Base-by-base conservation (phyloP, 1,140 invertebrate species). In the Rhizoglyphus robini region DNA sequence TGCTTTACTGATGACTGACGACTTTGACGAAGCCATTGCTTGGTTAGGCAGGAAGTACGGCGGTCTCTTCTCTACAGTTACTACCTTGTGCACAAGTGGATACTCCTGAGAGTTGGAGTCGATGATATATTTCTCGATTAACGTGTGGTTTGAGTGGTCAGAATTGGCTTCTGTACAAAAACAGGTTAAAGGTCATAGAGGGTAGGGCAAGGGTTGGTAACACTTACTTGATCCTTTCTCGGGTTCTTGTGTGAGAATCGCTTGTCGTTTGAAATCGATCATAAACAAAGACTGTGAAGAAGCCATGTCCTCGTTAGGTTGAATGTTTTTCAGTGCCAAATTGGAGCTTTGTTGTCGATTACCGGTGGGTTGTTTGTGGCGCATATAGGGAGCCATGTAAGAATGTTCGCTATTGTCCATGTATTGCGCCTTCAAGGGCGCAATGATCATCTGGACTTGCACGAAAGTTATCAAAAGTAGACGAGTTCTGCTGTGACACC, bases 121-220 rank as follows among this genome's bases (percentile, higher is more conserved):
- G 51, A 54, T 54, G 23, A 54, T 54, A 32, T 54, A 54, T 23
- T 54, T 54, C 23, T 54, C 51, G 23, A 54, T 54, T 15, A 54
- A 25, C 23, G 51, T 8, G 20, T 54, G 51, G 31, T 54, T 46
- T 41, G 36, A 8, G 8, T 41, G 36, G 36, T 41, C 36, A 32
- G 8, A 5, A 32, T 25, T 8, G 23, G 8, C 23, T 20, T 54
- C 51, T 54, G 23, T 8, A 27, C 23, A 54, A 54, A 54, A 8
- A 23, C 8, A 32, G 8, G 51, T 8, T 25, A 54, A 54, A 54
- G 8, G 8, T 20, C 8, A 27, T 54, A 27, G 15, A 20, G 51
- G 23, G 51, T 11, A 32, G 8, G 8, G 51, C 23, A 54, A 46
- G 41, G 41, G 41, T 15, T 46, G 41, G 23, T 46, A 23, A 5